Evolutionary conservation across 1,140 invertebrate genomes (phyloP).

Genomic region (Olivierus martensii): DNA sequence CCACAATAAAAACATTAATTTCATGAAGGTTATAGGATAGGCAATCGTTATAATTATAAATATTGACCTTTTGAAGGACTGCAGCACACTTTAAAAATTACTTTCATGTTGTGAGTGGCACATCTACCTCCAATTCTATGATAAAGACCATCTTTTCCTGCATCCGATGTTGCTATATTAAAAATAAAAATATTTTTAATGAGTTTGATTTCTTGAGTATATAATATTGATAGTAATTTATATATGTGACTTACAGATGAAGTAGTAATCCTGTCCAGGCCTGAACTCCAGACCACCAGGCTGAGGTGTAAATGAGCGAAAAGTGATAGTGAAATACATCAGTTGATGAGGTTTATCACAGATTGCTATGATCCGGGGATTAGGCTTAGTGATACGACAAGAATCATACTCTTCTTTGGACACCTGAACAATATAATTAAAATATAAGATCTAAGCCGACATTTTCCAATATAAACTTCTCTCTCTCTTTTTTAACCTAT

Average conservation of each 20-base stretch:
- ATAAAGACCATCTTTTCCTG: conserved; percentile 59
- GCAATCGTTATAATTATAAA: no score
- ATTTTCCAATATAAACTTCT: no score
- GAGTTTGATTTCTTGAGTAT: not conserved
- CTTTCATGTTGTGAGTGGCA: conserved; percentile 86
- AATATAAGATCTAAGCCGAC: no score
- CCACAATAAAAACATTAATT: no score
- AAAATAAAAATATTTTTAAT: conserved; percentile 5
- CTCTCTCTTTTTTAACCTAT: no score
- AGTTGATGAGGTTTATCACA: conserved; percentile 88
- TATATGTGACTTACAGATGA: conserved; percentile 58
- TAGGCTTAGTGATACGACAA: conserved; percentile 85
- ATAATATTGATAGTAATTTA: not conserved
- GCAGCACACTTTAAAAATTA: conserved; percentile 88
- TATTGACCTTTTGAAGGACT: conserved; percentile 12
- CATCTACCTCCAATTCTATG: conserved; percentile 78
- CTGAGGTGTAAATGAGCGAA: conserved; percentile 88
- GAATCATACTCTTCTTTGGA: conserved; percentile 92
- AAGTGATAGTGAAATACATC: conserved; percentile 93
- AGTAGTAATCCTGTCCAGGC: conserved; percentile 89
- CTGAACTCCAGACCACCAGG: conserved; percentile 86
- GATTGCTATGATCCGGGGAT: conserved; percentile 80
- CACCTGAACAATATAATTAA: conserved; percentile 34
- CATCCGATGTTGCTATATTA: conserved; percentile 59
- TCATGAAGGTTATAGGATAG: no score